Base-by-base conservation (phyloP, 2,888 invertebrate genomes). In the Caenorhabditis uteleia region DNA sequence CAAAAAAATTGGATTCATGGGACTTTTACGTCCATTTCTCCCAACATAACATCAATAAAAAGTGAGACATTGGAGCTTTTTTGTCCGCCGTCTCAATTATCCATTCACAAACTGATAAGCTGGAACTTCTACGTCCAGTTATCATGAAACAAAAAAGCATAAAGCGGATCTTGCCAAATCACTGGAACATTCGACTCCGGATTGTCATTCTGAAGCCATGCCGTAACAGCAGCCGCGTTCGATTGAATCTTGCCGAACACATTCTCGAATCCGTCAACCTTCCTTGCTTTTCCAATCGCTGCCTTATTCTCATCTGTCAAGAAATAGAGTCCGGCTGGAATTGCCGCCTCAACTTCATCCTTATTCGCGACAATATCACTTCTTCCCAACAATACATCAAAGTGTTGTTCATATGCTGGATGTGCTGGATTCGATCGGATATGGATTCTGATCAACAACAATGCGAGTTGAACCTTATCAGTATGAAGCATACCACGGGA, bases 401-500 rank as follows among this genome's bases (percentile, higher is more conserved):
- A 98, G 84, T 95, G 93, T 56, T 88, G 86, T 64, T 90, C 89
- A 55, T 93, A 88, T 33, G 91, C 90, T n/a, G 91, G 89, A 77
- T 93, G 93, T 1, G 89, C 80, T n/a, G 89, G 88, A 0, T 90
- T 88, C 60, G 95, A 93, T 85, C 93, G 93, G 54, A 98, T 88
- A 81, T 93, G 92, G 71, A 99, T 99, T 80, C 94, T 90, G 84
- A 95, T 92, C 70, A 99, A 88, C n/a, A 99, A 88, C 58, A 98
- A 87, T 2, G 95, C 94, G 84, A 98, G 93, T 0, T 95, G 93
- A 10, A 97, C 88, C 36, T 95, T 89, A 85, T 98, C 98, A 8
- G 92, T 90, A 86, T 98, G 95, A 33, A 98, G 86, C 95, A 99
- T 98, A 64, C 98, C 97, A 58, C 95, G 88, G 0, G 95, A 94